phyloP scores from a whole-genome alignment of 2,113 vertebrate species.

The Psilopogon haemacephalus region DNA sequence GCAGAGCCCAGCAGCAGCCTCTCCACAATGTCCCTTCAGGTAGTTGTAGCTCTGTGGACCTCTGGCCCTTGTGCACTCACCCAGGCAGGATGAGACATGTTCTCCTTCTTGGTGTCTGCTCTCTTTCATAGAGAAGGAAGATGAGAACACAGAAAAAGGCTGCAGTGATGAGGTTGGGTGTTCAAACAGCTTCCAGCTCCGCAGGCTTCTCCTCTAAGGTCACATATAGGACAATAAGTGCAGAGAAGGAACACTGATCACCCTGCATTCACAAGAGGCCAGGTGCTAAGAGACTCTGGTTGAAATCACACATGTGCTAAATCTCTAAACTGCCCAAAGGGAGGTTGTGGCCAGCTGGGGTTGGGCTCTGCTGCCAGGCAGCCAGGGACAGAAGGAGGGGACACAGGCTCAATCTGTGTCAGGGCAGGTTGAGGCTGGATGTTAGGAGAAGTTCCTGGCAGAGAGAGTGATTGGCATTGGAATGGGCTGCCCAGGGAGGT shows the following conservation, averaged over 20 bases:
- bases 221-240: neutral
- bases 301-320: rapidly evolving
- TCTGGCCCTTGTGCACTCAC: neutral
- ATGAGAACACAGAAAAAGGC: neutral
- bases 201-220: neutral
- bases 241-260: neutral
- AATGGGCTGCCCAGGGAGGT: too few relatives aligned
- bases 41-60: neutral
- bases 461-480: too few relatives aligned
- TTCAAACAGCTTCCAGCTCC: neutral
- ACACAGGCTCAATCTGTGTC: too few relatives aligned
- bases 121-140: neutral
- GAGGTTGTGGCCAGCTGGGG: too few relatives aligned
- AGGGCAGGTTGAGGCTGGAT: too few relatives aligned
- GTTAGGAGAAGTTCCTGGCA: too few relatives aligned
- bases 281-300: neutral
- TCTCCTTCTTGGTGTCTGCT: neutral
- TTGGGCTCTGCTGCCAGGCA: too few relatives aligned
- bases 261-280: neutral
- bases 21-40: too few relatives aligned
- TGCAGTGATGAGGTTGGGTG: neutral
- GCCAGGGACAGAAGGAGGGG: too few relatives aligned
- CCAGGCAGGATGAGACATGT: rapidly evolving
- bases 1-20: too few relatives aligned
- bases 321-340: too few relatives aligned